Evolutionary conservation across 2,113 vertebrate species (phyloP), one percentile per base, ranked within the genome.

Genomic region (Eidolon helvum): DNA sequence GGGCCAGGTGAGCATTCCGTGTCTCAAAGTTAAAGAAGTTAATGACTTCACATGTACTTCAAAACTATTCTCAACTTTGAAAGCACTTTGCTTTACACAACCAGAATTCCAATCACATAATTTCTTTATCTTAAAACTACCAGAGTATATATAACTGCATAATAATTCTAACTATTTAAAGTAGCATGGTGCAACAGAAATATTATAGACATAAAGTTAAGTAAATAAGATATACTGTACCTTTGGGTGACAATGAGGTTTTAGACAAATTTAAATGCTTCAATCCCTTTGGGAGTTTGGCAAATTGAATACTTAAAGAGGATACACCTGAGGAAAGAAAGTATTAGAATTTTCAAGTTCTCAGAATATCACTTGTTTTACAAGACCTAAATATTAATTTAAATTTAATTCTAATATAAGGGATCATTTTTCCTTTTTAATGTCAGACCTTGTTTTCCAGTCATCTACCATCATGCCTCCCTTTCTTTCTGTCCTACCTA

Each of bases 171-270:
- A 77, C 33, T 59, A 63, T 24, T 50, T 61, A 48, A 65, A 16
- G 38, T 4, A 78, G 50, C 16, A 82, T 2, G 6, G 35, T 7
- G 16, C 5, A 59, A 18, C 50, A 80, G 26, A 30, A 71, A 43
- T 2, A n/a, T 2, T 2, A 72, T 0, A 59, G 43, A 74, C 11
- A 59, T 2, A 50, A 35, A 30, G 30, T 21, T 40, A 77, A 91
- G 35, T 26, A 82, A 74, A 38, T 6, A 38, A 80, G 18, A 35
- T 0, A 68, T 87, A 96, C 95, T 65, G 65, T 99, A 99, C 99
- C 99, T 99, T 99, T 99, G 98, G 99, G 99, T 96, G 99, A 99
- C 95, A 99, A 95, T 97, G 99, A 99, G 98, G 99, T 99, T 99
- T 99, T 99, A 59, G 99, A 99, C 96, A 99, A 99, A 98, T 99